Percentiles rank a stretch among this genome's conserved stretches.
These are phyloP conservation scores for Amphiprion percula DNA, from an alignment of 2,113 vertebrate species.

Conservation along the genomic window DNA sequence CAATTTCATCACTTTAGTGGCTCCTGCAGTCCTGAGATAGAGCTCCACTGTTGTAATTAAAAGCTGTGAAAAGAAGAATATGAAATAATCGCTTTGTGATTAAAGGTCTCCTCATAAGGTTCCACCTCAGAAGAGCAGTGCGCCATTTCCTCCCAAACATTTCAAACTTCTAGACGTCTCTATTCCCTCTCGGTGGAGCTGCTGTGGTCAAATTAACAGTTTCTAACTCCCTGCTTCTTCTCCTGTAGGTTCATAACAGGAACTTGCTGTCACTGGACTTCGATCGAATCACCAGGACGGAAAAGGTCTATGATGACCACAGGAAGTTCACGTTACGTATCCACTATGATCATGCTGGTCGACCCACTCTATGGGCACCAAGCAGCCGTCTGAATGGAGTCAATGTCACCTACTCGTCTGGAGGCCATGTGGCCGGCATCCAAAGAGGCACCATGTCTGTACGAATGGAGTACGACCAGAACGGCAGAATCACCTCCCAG, in stretches of 20 bases:
- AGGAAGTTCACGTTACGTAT: constrained; percentile 97
- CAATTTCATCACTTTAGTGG: constrained; percentile 66
- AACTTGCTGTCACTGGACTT: constrained; percentile 97
- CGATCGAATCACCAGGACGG: constrained; percentile 97
- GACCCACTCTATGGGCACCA: constrained; percentile 97
- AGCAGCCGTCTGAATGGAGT: constrained; percentile 96
- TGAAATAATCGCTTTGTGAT: constrained; percentile 61
- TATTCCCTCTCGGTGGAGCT: background rate
- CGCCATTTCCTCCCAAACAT: constrained; percentile 18
- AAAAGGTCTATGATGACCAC: constrained; percentile 99
- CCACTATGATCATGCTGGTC: constrained; percentile 93
- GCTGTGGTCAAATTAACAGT: constrained; percentile 7
- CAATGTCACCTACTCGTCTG: constrained; percentile 94
- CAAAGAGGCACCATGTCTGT: constrained; percentile 98
- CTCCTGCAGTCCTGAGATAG: constrained; percentile 65
- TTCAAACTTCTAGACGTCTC: constrained; percentile 21
- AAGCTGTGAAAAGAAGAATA: constrained; percentile 60
- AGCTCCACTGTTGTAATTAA: constrained; percentile 65
- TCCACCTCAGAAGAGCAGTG: constrained; percentile 45
- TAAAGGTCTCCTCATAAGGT: constrained; percentile 42
- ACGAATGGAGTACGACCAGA: constrained; percentile 96
- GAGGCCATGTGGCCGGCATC: constrained; percentile 94
- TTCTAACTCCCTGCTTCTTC: constrained; percentile 1
- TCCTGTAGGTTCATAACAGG: constrained; percentile 93
- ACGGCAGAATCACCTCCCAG: constrained; percentile 92